Conservation (phyloP, 2,888 invertebrate species). For the Doris montereyensis region DNA sequence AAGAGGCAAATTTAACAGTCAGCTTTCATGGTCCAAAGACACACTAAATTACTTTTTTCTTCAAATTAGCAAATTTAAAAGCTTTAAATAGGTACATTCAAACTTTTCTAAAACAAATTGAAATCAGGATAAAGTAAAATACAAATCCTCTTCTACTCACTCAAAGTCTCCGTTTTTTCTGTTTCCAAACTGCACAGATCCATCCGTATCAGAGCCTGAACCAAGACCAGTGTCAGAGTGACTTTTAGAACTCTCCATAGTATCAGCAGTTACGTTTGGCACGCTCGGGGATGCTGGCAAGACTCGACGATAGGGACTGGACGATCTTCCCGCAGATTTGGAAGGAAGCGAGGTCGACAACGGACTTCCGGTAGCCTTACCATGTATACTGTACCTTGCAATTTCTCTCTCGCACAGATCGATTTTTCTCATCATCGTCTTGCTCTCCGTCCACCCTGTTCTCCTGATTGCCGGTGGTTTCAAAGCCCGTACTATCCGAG, state of each 20-base stretch:
- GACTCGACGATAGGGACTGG: slow-evolving; percentile 5
- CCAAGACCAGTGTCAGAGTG: slow-evolving; percentile 42
- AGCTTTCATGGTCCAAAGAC: no score
- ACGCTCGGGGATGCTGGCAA: slow-evolving; percentile 31
- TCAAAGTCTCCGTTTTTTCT: no score
- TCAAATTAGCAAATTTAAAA: no score
- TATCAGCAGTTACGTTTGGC: background rate
- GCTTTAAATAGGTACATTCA: no score
- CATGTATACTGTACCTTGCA: slow-evolving; percentile 14
- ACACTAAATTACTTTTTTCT: no score
- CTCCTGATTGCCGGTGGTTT: no score
- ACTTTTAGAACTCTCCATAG: slow-evolving; percentile 23
- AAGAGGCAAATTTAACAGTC: no score
- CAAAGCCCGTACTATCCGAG: no score
- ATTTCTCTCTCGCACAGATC: slow-evolving; percentile 36
- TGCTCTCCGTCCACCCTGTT: background rate
- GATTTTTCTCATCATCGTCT: slow-evolving; percentile 13
- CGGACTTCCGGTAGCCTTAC: background rate
- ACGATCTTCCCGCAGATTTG: background rate
- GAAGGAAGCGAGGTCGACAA: slow-evolving; percentile 1
- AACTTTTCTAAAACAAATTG: no score
- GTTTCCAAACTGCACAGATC: no score
- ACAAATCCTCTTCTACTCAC: no score
- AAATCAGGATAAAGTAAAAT: no score
- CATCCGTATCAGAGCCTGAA: slow-evolving; percentile 41